These are phyloP conservation scores for Notothenia coriiceps DNA, from an alignment of 2,113 vertebrate genomes.

Conservation along the genomic window DNA sequence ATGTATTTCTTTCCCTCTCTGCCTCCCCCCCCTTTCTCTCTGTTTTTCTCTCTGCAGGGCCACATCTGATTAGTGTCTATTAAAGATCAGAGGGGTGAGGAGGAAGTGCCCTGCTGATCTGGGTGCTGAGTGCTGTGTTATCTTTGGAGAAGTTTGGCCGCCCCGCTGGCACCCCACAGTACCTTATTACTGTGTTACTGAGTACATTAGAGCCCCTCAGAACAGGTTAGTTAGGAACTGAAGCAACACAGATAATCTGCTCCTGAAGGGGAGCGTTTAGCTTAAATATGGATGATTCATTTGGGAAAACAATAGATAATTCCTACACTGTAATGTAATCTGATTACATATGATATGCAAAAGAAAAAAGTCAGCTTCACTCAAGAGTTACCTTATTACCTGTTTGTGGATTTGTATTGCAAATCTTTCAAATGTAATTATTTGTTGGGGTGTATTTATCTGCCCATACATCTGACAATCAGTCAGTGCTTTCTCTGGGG, in stretches of 20 bases:
- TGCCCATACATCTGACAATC: not conserved
- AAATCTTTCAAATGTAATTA: no score
- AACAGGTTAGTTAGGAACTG: conserved; percentile 85
- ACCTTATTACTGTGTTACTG: conserved; percentile 87
- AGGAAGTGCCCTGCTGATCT: conserved; percentile 91
- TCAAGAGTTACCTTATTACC: not conserved
- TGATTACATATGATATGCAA: not conserved
- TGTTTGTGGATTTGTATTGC: not conserved
- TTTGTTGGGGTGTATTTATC: no score
- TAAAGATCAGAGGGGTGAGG: conserved; percentile 88
- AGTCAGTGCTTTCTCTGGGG: not conserved
- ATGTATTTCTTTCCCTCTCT: not conserved
- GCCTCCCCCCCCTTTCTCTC: conserved; percentile 9
- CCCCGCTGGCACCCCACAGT: conserved; percentile 86
- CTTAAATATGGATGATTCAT: conserved; percentile 3
- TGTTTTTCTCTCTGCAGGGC: conserved; percentile 39
- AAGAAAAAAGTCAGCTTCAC: not conserved
- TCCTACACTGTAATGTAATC: not conserved
- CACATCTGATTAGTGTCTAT: conserved; percentile 88
- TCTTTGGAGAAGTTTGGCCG: conserved; percentile 90
- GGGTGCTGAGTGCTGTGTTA: conserved; percentile 89
- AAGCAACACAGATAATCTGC: conserved; percentile 79
- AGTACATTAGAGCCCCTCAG: conserved; percentile 87
- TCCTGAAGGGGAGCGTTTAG: conserved; percentile 26
- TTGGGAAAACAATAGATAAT: not conserved